Base-by-base conservation (phyloP, 2,113 vertebrate genomes). In the Xiphias gladius region DNA sequence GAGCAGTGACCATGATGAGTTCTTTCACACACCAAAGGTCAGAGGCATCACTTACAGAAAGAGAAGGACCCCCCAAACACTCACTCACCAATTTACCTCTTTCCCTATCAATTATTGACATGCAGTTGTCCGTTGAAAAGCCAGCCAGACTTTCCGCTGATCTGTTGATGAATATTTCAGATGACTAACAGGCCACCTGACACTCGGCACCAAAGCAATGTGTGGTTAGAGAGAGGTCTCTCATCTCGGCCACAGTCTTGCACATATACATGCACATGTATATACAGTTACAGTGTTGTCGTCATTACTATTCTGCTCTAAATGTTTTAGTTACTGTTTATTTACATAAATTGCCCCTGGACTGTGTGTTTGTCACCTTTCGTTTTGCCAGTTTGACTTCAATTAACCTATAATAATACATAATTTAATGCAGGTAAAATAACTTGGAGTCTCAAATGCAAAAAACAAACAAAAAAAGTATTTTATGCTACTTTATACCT, bases 111-210 rank as follows among this genome's bases (percentile, higher is more conserved):
- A 92, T 94, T 89, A 93, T 91, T 92, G 90, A 93, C 76, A 37
- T 11, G 67, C 59, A 54, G 89, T 91, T 92, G 92, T 92, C 85
- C 86, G 89, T 83, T 91, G 88, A 91, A 90, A 92, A 94, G 90
- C 8, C 85, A 63, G 76, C 86, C 90, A 92, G 92, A 94, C 93
- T 94, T 93, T 94, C 92, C 90, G 91, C 90, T 94, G 91, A 92
- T 93, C 84, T 92, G 88, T 93, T 89, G 89, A 93, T 94, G 81
- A 94, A 94, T 94, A 94, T 94, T 94, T 93, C 83, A 94, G 86
- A 73, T 83, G 89, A 95, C 93, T 93, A 94, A 93, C 87, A 75
- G 90, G 93, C 81, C 88, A 92, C 88, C 91, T 76, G 93, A 95
- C 91, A 91, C 89, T 64, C 55, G 43, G 83, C 72, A 77, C 79